Evolutionary conservation across 2,888 invertebrate species (phyloP).

Genomic region (Heliconius ethilla): DNA sequence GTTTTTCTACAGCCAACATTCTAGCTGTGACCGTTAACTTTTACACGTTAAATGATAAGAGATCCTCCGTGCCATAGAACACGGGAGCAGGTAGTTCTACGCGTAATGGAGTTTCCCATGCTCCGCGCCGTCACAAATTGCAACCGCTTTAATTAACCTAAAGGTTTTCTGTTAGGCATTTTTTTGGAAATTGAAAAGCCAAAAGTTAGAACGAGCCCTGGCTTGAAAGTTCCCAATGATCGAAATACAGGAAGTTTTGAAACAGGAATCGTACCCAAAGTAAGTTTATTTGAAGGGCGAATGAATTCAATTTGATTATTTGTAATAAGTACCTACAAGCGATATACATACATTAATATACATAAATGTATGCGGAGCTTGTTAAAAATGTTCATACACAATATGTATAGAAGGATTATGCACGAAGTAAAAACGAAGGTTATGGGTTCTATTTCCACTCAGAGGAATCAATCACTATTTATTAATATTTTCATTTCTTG

Average conservation of each 20-base stretch:
- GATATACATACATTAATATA: background rate
- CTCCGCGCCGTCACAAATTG: slow-evolving; percentile 34
- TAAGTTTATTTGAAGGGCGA: slow-evolving; percentile 19
- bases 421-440: no score
- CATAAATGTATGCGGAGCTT: background rate
- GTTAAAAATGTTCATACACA: background rate
- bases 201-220: slow-evolving; percentile 11
- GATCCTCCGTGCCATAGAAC: slow-evolving; percentile 25
- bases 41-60: slow-evolving; percentile 23
- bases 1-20: no score
- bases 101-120: slow-evolving; percentile 45
- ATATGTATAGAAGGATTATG: no score
- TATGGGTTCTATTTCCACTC: no score
- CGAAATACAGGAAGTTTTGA: slow-evolving; percentile 21
- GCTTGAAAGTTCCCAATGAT: slow-evolving; percentile 30
- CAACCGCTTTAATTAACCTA: slow-evolving; percentile 37
- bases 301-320: slow-evolving; percentile 20
- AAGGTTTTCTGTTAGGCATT: slow-evolving; percentile 34
- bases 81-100: slow-evolving; percentile 41
- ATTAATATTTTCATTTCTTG: no score
- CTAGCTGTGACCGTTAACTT: background rate
- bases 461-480: no score
- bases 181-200: slow-evolving; percentile 28
- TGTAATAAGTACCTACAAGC: background rate
- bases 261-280: background rate